phyloP scores from a whole-genome alignment of 2,797 vertebrate genomes.

The Sebastolobus altivelis region DNA sequence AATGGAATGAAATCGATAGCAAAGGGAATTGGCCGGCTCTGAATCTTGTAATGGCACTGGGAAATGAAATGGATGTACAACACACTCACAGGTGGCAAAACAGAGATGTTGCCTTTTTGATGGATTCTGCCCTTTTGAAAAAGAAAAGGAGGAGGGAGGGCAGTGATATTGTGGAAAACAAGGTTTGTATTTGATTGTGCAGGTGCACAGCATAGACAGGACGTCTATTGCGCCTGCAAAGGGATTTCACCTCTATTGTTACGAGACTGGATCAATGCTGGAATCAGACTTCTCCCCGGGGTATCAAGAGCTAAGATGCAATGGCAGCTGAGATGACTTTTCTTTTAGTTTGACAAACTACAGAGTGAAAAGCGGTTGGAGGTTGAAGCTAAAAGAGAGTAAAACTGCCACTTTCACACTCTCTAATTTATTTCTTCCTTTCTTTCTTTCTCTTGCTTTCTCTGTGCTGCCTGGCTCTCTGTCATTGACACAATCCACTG shows the following conservation, averaged over 20 bases:
- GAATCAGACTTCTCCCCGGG: slow-evolving; percentile 68
- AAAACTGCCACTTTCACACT: slow-evolving; percentile 43
- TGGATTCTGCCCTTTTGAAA: slow-evolving; percentile 79
- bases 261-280: slow-evolving; percentile 77
- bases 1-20: slow-evolving; percentile 83
- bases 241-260: slow-evolving; percentile 78
- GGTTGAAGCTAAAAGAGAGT: slow-evolving; percentile 53
- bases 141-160: slow-evolving; percentile 53
- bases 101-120: slow-evolving; percentile 78
- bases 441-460: not conserved
- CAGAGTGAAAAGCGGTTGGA: slow-evolving; percentile 58
- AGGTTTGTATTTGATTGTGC: slow-evolving; percentile 79
- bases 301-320: slow-evolving; percentile 60
- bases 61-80: slow-evolving; percentile 82
- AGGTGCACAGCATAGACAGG: slow-evolving; percentile 66
- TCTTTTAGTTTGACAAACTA: slow-evolving; percentile 66
- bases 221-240: slow-evolving; percentile 67
- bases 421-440: slow-evolving; percentile 46
- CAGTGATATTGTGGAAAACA: slow-evolving; percentile 76
- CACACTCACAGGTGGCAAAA: slow-evolving; percentile 80
- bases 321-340: slow-evolving; percentile 68
- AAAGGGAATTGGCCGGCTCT: slow-evolving; percentile 75
- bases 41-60: slow-evolving; percentile 77
- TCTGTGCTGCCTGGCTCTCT: slow-evolving; percentile 27
- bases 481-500: slow-evolving; percentile 33